A percentile compares a stretch with the other conserved stretches of the same genome.
Conservation (phyloP, 2,797 vertebrate species). For the Sebastiscus tertius region DNA sequence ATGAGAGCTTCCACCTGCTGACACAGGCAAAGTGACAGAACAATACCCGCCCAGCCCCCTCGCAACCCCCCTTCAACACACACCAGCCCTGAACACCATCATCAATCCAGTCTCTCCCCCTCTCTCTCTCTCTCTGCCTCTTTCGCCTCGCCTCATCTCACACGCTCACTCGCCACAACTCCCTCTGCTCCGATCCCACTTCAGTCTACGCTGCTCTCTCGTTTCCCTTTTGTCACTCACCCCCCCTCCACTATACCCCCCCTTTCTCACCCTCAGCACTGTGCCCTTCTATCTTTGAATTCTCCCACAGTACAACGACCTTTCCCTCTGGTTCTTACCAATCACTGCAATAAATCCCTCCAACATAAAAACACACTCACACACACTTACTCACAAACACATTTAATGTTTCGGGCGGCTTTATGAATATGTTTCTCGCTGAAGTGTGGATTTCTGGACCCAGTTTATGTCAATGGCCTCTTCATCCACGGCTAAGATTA, state of each 20-base stretch:
- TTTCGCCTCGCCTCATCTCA: conserved; percentile 56
- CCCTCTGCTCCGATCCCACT: conserved; percentile 50
- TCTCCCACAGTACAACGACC: conserved; percentile 56
- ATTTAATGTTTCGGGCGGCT: not conserved
- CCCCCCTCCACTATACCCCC: not conserved
- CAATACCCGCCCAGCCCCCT: conserved; percentile 86
- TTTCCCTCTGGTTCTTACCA: conserved; percentile 62
- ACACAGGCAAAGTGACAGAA: conserved; percentile 99
- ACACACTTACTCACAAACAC: conserved; percentile 14
- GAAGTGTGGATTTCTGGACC: conserved; percentile 3
- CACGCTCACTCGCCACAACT: conserved; percentile 56
- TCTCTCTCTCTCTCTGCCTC: conserved; percentile 39
- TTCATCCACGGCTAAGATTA: conserved; percentile 11
- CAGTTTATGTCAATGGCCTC: conserved; percentile 9
- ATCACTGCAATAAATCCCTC: conserved; percentile 65
- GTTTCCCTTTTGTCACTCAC: conserved; percentile 21
- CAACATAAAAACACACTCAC: conserved; percentile 35
- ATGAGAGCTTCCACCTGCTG: conserved; percentile 98
- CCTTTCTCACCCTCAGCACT: conserved; percentile 10
- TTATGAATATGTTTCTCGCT: conserved; percentile 6
- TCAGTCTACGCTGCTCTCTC: conserved; percentile 24
- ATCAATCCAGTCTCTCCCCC: conserved; percentile 83
- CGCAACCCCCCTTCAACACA: conserved; percentile 33
- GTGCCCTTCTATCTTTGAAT: conserved; percentile 58
- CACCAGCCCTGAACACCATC: conserved; percentile 82